Percentiles rank a stretch among this genome's conserved stretches.
phyloP scores from a whole-genome alignment of 2,797 vertebrate genomes.

The Tokudaia muenninki region DNA sequence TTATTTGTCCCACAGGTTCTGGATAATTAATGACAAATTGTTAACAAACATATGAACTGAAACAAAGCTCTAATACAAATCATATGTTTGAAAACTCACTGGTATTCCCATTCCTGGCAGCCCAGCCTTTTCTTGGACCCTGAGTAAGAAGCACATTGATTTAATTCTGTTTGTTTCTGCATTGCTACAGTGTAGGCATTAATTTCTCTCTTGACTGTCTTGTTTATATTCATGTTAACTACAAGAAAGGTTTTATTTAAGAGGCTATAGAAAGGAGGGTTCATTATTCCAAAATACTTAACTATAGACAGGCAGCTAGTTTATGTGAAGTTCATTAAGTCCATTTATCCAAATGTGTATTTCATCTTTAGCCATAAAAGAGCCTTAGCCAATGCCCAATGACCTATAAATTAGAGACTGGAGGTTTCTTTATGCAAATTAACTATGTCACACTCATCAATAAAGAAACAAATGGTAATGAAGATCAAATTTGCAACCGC shows the following conservation, averaged over 20 bases:
- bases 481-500: conserved; percentile 81
- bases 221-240: conserved; percentile 30
- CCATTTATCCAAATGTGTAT: conserved; percentile 76
- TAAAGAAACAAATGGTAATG: conserved; percentile 80
- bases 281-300: conserved; percentile 67
- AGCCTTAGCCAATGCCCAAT: conserved; percentile 73
- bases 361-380: conserved; percentile 76
- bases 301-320: conserved; percentile 27
- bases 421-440: conserved; percentile 85
- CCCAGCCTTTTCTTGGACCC: background rate
- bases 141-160: background rate
- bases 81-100: background rate
- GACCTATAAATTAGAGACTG: conserved; percentile 85
- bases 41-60: conserved; percentile 23
- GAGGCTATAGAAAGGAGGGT: background rate
- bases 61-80: conserved; percentile 11
- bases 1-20: background rate
- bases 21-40: background rate
- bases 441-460: conserved; percentile 86
- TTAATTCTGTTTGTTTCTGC: conserved; percentile 37
- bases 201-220: conserved; percentile 37
- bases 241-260: conserved; percentile 56
- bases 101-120: background rate
- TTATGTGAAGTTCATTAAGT: conserved; percentile 77
- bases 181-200: background rate